Percentiles rank a stretch among this genome's conserved stretches.
Conservation (phyloP, 2,113 vertebrate species). For the Myotis brandtii region DNA sequence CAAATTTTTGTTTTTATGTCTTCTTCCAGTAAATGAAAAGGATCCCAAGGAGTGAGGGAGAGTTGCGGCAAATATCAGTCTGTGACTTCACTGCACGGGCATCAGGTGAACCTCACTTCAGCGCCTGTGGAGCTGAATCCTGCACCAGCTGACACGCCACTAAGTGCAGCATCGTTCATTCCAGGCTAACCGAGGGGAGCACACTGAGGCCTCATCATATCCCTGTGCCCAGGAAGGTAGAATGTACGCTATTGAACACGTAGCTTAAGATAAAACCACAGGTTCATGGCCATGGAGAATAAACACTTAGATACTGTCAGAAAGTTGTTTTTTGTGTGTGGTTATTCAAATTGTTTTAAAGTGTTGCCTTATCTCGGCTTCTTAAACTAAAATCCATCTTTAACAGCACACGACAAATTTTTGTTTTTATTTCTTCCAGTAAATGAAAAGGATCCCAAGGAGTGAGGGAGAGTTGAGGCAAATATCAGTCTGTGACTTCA, state of each 20-base stretch:
- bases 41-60: not conserved
- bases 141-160: not conserved
- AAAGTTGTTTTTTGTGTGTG: too few relatives aligned
- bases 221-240: not conserved
- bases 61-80: not conserved
- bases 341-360: too few relatives aligned
- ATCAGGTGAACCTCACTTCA: not conserved
- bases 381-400: too few relatives aligned
- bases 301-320: not conserved
- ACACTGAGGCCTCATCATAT: too few relatives aligned
- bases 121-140: not conserved
- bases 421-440: not conserved
- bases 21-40: constrained; percentile 17
- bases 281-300: not conserved
- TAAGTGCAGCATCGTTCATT: not conserved
- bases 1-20: not conserved
- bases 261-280: not conserved
- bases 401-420: not conserved
- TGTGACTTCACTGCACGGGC: not conserved
- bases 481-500: not conserved
- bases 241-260: not conserved
- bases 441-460: constrained; percentile 28
- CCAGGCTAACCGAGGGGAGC: too few relatives aligned
- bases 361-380: too few relatives aligned
- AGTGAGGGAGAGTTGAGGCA: not conserved